Evolutionary conservation across 2,113 vertebrate genomes (phyloP), one percentile per base, ranked within the genome.

Genomic region (Cheirogaleus medius): DNA sequence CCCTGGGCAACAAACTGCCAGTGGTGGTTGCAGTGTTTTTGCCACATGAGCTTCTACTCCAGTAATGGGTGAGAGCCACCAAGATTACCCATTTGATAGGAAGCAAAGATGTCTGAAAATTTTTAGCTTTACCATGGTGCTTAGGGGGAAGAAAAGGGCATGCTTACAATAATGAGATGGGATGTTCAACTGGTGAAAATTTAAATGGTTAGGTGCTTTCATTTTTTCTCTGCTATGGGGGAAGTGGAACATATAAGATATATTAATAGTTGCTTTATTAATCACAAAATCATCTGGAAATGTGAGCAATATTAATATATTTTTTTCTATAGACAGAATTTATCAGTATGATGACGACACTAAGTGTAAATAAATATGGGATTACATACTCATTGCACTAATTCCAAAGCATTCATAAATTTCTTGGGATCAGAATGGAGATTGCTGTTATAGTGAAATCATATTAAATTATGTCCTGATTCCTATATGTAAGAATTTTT

Each of bases 341-440:
- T 94, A 56, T 68, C 39, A 63, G n/a, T 52, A 82, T 76, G 42
- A 87, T 64, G 39, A 76, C 11, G n/a, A 37, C 21, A 20, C 13
- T 71, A 91, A n/a, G 5, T n/a, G 29, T 34, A 93, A 56, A 87
- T 69, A 69, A 56, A 82, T 69, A 69, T 52, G 73, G n/a, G 14
- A n/a, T 95, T 49, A 71, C 12, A 21, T 49, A 54, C 39, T 64
- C 23, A 71, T 63, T 90, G 32, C 1, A 91, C 58, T 91, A 54
- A 91, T 77, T 91, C 32, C 54, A 87, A 91, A 54, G 81, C 14
- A 77, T 11, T 91, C 14, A 23, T 44, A 18, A 18, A 95, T 90
- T 93, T 90, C 81, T 63, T 90, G 42, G 37, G 11, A 69, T 90
- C 52, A 77, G 58, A 82, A 90, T 85, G 49, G 58, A 92, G 63